Evolutionary conservation across 2,888 invertebrate genomes (phyloP), one percentile per base, ranked within the genome.

Genomic region (Drosophila neoperkinsi): DNA sequence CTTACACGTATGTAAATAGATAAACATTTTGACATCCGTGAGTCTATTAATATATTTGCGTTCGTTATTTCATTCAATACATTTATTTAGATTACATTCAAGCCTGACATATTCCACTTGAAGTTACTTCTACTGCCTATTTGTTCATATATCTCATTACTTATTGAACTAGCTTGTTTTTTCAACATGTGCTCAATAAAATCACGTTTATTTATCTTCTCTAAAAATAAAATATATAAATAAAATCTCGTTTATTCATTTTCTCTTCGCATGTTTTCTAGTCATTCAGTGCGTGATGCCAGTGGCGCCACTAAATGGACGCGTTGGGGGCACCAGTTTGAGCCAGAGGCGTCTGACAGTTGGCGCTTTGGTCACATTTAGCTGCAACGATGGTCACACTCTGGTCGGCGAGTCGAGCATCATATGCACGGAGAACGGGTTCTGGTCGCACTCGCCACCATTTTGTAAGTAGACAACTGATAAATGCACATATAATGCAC

Each of bases 361-460:
- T 0, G 97, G 97, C 2, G 96, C 97, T 71, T 94, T 97, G 66
- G 96, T 97, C 82, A 96, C 96, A 88, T 97, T 97, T 93, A 95
- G 96, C 50, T 96, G 96, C 92, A 94, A 95, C 77, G 95, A 95
- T 56, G 95, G 95, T 30, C 96, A 96, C 92, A 90, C 92, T 71
- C 89, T 93, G 78, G 92, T 93, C 34, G 98, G 98, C 6, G 97
- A 97, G 92, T 95, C 96, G 0, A 96, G 96, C 74, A 96, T 97
- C 82, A 96, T 97, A 53, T 98, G 98, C 94, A 97, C 97, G 9
- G 97, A 97, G 92, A 96, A 96, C 73, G 97, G 97, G 55, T 96
- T 96, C 91, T 98, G 97, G 98, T 97, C 97, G 3, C 97, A 97
- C 92, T 96, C 96, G 30, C 96, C 97, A 16, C 98, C 98, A 56